Evolutionary conservation across 1,140 invertebrate species (phyloP), one percentile per base, ranked within the genome.

Genomic region (Eulimnadia texana): DNA sequence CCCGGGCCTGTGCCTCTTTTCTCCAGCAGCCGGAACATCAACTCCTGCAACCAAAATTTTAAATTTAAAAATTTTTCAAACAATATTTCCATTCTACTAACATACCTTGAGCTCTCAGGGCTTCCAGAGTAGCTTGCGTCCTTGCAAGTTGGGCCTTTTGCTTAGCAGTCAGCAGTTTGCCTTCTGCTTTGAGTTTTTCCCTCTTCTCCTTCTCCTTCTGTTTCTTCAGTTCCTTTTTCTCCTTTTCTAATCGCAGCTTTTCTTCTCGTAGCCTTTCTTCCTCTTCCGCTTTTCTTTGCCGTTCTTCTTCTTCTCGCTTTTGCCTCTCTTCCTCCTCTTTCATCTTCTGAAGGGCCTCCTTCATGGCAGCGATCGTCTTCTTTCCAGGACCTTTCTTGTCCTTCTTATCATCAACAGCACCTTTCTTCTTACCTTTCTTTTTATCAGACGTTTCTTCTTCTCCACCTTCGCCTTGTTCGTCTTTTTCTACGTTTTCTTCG

Each of bases 171-270:
- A 98, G 72, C 23, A 94, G 75, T 77, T 94, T 97, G 1, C 95
- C 94, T 77, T 98, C 93, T 23, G 88, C 88, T 72, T 96, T 97
- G 42, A 95, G 73, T 69, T 89, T 79, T 71, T 94, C 90, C 73
- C 89, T 92, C 62, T 86, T 82, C 70, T 96, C 93, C 67, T 96
- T 96, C 76, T 97, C 92, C 70, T 93, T 94, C 67, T 90, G 82
- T 70, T 97, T 98, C 70, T 93, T 93, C 64, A 81, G 83, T 67
- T 93, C 86, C 71, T 93, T 94, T 58, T 81, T 79, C 73, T 92
- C 93, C 71, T 89, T 82, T 72, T 93, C 90, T 64, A 89, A 72
- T 64, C 83, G 79, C 42, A 88, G 70, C 25, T 61, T 28, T 33
- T 61, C 60, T 42, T 27, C n/a, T 22, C 60, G 24, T 11, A 54